phyloP scores from a whole-genome alignment of 2,113 vertebrate species.

The Vombatus ursinus region DNA sequence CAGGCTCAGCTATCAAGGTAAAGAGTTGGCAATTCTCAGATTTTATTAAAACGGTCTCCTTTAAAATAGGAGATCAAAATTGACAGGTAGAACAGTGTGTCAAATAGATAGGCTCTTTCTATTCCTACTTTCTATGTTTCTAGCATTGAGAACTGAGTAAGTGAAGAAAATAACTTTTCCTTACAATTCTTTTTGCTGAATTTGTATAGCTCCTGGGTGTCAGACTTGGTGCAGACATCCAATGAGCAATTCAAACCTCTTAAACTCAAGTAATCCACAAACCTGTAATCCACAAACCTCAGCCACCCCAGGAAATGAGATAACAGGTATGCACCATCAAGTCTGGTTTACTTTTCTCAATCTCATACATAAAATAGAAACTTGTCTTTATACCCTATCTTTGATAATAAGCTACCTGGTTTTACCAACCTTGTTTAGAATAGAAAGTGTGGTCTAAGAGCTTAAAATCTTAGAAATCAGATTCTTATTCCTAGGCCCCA shows the following conservation, averaged over 20 bases:
- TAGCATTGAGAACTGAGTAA: not conserved
- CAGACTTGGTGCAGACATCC: not conserved
- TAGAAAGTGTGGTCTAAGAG: not conserved
- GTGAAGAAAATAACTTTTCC: not conserved
- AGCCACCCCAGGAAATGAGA: not conserved
- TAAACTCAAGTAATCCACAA: not conserved
- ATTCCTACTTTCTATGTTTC: not conserved
- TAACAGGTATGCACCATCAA: not conserved
- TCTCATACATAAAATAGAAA: not conserved
- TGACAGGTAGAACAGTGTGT: not conserved
- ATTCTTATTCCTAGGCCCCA: not conserved
- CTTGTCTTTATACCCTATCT: not conserved
- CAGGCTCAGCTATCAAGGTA: not conserved
- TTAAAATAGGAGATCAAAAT: not conserved
- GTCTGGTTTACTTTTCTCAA: not conserved
- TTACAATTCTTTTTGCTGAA: not conserved
- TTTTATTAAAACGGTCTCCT: not conserved
- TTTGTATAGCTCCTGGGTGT: not conserved
- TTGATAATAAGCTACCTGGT: not conserved
- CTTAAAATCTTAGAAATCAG: not conserved
- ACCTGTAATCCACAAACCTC: not conserved
- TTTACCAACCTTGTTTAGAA: not conserved
- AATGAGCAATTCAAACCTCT: not conserved
- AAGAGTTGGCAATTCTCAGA: not conserved
- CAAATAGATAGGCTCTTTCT: not conserved